These are phyloP conservation scores for Yoshiicerus persimilis DNA, from an alignment of 1,140 invertebrate species.

Conservation along the genomic window DNA sequence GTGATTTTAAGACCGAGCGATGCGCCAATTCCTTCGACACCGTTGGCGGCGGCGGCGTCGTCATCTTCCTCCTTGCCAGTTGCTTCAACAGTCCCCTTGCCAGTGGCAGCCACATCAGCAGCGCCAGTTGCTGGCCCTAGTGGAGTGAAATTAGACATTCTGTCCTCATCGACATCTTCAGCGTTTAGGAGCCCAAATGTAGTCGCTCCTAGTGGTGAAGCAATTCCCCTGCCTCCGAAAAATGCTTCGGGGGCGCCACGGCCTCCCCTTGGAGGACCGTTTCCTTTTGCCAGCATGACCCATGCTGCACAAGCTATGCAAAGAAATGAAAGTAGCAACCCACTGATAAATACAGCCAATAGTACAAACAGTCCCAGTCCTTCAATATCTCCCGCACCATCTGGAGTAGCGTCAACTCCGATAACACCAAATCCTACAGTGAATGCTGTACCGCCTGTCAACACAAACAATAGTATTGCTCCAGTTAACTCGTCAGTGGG, in stretches of 20 bases:
- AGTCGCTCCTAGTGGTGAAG: conserved; percentile 67
- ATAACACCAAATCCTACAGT: conserved; percentile 38
- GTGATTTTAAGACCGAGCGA: conserved; percentile 65
- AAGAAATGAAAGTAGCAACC: conserved; percentile 39
- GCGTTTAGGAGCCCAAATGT: conserved; percentile 67
- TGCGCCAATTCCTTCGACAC: conserved; percentile 47
- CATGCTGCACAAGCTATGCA: conserved; percentile 69
- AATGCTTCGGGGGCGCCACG: conserved; percentile 23
- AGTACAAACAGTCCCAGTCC: conserved; percentile 45
- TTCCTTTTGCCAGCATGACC: conserved; percentile 87
- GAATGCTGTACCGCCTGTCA: background rate
- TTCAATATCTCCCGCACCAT: conserved; percentile 49
- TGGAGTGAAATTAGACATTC: conserved; percentile 48
- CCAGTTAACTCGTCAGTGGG: background rate
- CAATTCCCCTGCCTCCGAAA: conserved; percentile 57
- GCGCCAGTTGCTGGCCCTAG: conserved; percentile 28
- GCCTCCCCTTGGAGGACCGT: conserved; percentile 58
- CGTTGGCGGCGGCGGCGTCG: conserved; percentile 37
- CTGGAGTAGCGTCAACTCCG: conserved; percentile 48
- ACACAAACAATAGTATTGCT: background rate
- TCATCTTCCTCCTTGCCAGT: conserved; percentile 6
- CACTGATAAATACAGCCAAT: conserved; percentile 36
- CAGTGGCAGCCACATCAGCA: conserved; percentile 9
- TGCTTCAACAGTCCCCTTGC: background rate
- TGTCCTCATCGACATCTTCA: conserved; percentile 35